Conservation (phyloP, 2,797 vertebrate genomes). For the Hozukius guyotensis region DNA sequence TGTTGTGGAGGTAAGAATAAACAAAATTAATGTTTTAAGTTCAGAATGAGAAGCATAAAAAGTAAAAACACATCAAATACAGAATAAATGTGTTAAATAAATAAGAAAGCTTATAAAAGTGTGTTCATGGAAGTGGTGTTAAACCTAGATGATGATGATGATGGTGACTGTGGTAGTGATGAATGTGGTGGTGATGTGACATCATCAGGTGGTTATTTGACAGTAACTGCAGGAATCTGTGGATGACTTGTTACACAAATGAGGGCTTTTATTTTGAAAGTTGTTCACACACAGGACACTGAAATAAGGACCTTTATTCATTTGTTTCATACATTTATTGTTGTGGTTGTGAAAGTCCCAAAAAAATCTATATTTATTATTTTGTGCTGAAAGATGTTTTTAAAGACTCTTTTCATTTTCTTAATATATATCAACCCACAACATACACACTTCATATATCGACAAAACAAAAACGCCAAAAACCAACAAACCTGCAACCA, state of each 20-base stretch:
- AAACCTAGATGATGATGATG: background rate
- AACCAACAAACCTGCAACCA: background rate
- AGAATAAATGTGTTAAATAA: background rate
- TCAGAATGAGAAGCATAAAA: background rate
- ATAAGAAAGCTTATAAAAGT: background rate
- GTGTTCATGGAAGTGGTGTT: background rate
- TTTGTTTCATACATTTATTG: background rate
- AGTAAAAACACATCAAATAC: background rate
- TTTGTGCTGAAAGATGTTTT: background rate
- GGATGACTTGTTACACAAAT: background rate
- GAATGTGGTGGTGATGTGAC: background rate
- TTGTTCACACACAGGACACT: background rate
- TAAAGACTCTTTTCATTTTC: background rate
- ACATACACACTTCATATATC: background rate
- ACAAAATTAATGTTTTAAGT: background rate
- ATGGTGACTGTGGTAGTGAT: background rate
- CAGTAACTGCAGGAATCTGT: constrained; percentile 7
- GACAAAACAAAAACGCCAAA: background rate
- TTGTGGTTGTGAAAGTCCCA: background rate
- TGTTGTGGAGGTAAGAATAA: background rate
- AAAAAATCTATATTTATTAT: no score
- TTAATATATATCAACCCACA: background rate
- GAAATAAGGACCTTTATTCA: background rate
- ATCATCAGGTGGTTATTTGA: constrained; percentile 11
- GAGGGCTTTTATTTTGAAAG: constrained; percentile 11